These are phyloP conservation scores for Pristionchus exspectatus DNA, from an alignment of 2,888 invertebrate genomes.

Conservation along the genomic window DNA sequence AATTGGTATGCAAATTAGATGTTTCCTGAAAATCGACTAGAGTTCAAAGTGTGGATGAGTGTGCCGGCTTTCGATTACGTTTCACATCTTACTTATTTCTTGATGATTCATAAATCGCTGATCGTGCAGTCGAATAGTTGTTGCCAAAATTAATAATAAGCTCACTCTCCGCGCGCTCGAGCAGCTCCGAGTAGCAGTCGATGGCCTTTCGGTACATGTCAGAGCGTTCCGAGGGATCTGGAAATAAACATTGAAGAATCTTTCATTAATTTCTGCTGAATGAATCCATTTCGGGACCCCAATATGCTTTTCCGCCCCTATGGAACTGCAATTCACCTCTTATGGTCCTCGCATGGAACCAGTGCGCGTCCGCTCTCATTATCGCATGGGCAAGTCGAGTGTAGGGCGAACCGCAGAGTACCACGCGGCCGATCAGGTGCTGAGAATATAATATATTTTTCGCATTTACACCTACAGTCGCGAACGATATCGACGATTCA, in stretches of 20 bases:
- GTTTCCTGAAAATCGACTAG: too few relatives aligned
- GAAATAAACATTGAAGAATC: too few relatives aligned
- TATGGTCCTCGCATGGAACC: conserved; percentile 63
- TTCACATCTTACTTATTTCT: too few relatives aligned
- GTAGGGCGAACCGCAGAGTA: conserved; percentile 57
- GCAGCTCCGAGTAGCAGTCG: conserved; percentile 60
- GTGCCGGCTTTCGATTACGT: too few relatives aligned
- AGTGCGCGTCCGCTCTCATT: conserved; percentile 64
- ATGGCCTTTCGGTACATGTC: conserved; percentile 59
- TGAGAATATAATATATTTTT: too few relatives aligned
- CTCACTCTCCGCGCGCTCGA: conserved; percentile 55
- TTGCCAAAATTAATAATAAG: background rate
- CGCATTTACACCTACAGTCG: too few relatives aligned
- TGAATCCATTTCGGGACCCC: background rate
- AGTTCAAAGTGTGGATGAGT: too few relatives aligned
- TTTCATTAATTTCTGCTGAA: background rate
- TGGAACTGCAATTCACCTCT: conserved; percentile 48
- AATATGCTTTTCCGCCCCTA: too few relatives aligned
- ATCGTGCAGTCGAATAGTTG: too few relatives aligned
- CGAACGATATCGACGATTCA: too few relatives aligned
- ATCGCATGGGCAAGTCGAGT: conserved; percentile 61
- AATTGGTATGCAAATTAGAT: too few relatives aligned
- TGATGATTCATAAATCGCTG: too few relatives aligned
- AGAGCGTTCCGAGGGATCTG: conserved; percentile 58
- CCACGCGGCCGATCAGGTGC: conserved; percentile 4